Evolutionary conservation across 2,888 invertebrate species (phyloP), one percentile per base, ranked within the genome.

Genomic region (Lottia scabra): DNA sequence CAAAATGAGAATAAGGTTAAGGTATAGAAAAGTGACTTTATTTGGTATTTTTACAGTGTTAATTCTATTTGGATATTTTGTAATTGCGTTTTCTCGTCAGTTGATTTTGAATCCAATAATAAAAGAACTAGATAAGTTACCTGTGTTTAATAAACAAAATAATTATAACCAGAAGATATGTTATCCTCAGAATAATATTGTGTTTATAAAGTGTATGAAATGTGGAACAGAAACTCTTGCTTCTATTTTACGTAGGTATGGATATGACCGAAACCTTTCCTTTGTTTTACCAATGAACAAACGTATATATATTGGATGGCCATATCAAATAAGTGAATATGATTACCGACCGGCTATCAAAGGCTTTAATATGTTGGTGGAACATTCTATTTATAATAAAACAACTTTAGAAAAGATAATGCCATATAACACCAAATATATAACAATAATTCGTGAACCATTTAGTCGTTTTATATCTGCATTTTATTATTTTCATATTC

Each of bases 181-280:
- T 48, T 66, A 13, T n/a, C 70, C 73, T 56, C 62, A 68, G 26
- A 56, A 19, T 23, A 85, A 87, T 74, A 77, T 88, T 70, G 87
- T 86, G 5, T 89, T 88, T 74, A 84, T 89, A 68, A 88, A 88
- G 73, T 83, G 85, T 68, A 87, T 88, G 82, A 89, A 89, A 72
- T 87, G 87, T 81, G 88, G 87, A 1, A 88, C 88, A 16, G 82
- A 85, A 70, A 87, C 88, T 2, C 70, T 89, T 67, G 82, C 80
- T 1, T 80, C 84, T 8, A 80, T 88, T 10, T 77, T 88, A n/a
- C 78, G 85, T 13, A 78, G 88, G 8, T 88, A 84, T 79, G 87
- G 84, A 30, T 82, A 81, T 48, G 67, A 72, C 8, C 66, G 85
- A 15, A 80, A 85, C 67, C 75, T 88, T 43, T 83, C 85, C 19